phyloP scores from a whole-genome alignment of 2,888 invertebrate species.

The Busseola fusca region DNA sequence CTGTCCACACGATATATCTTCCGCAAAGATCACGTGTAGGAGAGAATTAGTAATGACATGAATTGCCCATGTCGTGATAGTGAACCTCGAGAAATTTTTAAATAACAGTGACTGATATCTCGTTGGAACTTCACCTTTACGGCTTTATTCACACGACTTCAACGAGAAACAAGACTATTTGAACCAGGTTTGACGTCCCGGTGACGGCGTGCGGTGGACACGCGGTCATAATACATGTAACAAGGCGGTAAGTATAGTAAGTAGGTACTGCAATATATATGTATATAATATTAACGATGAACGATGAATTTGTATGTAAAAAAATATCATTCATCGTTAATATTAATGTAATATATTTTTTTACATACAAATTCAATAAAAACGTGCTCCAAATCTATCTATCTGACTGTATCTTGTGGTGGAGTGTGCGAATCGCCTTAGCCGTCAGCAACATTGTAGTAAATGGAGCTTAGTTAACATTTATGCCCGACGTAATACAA shows the following conservation, averaged over 20 bases:
- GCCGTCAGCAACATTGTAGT: conserved; percentile 54
- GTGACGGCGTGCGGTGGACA: too few relatives aligned
- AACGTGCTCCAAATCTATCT: too few relatives aligned
- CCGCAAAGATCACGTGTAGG: conserved; percentile 15
- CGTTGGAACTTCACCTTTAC: neutral
- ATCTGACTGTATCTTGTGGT: too few relatives aligned
- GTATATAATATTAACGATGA: too few relatives aligned
- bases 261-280: too few relatives aligned
- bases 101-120: conserved; percentile 9
- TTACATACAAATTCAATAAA: too few relatives aligned
- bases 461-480: conserved; percentile 55
- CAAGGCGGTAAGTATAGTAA: too few relatives aligned
- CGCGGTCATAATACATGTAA: neutral
- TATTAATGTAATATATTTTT: too few relatives aligned
- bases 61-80: neutral
- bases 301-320: too few relatives aligned
- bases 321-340: too few relatives aligned
- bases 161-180: neutral
- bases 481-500: conserved; percentile 63
- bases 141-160: neutral
- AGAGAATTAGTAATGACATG: neutral
- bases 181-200: neutral
- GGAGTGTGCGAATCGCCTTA: neutral
- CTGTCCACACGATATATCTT: conserved; percentile 38
- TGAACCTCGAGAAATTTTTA: neutral